Evolutionary conservation across 2,113 vertebrate genomes (phyloP).

Genomic region (Struthidea cinerea): DNA sequence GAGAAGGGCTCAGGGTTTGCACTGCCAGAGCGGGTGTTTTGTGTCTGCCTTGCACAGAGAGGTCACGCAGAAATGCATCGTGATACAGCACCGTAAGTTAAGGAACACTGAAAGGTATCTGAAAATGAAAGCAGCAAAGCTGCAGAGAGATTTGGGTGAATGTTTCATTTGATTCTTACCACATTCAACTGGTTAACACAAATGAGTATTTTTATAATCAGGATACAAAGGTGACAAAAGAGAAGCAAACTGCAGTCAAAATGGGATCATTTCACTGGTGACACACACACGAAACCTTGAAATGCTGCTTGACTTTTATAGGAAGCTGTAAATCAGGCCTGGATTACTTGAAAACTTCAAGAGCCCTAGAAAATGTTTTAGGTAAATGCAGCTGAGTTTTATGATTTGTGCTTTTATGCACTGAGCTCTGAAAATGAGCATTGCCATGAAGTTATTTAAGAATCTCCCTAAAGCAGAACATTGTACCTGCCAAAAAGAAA

Average conservation of each 20-base stretch:
- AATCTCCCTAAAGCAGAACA: background rate
- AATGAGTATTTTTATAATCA: background rate
- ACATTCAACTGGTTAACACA: background rate
- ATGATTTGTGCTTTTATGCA: background rate
- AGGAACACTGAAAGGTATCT: background rate
- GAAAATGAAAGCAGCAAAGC: background rate
- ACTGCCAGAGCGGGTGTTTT: background rate
- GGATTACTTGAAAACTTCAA: constrained; percentile 32
- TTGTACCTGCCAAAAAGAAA: background rate
- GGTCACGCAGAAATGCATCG: background rate
- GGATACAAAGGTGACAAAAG: background rate
- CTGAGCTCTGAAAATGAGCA: background rate
- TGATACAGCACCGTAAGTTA: background rate
- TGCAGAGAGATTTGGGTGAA: background rate
- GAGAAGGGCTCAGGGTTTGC: background rate
- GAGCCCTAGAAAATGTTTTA: background rate
- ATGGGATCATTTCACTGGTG: background rate
- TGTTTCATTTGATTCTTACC: background rate
- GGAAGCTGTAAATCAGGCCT: constrained; percentile 32
- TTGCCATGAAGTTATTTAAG: background rate
- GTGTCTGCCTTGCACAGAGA: background rate
- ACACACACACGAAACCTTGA: background rate
- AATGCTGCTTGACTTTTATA: constrained; percentile 49
- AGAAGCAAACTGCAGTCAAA: background rate
- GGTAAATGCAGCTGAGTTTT: constrained; percentile 7